Evolutionary conservation across 2,888 invertebrate species (phyloP).

Genomic region (Eupithecia dodoneata): DNA sequence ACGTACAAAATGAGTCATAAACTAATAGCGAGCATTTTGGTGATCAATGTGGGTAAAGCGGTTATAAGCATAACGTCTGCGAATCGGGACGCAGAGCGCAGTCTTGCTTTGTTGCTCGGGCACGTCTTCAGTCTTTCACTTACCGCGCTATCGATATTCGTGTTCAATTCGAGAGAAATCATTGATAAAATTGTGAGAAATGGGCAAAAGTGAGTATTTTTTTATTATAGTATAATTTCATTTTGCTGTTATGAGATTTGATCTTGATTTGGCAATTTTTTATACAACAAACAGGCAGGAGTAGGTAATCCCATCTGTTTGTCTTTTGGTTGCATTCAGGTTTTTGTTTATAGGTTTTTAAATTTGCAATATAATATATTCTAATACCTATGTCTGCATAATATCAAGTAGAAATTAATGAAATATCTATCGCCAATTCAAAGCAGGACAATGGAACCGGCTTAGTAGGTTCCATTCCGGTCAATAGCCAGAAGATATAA

Average conservation of each 20-base stretch:
- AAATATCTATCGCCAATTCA: not conserved
- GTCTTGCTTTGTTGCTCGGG: slow-evolving; percentile 28
- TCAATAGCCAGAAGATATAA: not conserved
- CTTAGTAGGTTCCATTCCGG: not conserved
- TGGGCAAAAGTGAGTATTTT: slow-evolving; percentile 52
- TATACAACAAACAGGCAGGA: too few species aligned
- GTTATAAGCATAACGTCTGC: slow-evolving; percentile 31
- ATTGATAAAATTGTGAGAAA: slow-evolving; percentile 34
- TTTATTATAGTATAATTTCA: not conserved
- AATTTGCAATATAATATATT: not conserved
- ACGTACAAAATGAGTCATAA: slow-evolving; percentile 15
- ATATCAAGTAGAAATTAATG: not conserved
- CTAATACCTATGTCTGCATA: not conserved
- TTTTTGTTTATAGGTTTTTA: not conserved
- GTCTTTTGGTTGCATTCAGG: not conserved
- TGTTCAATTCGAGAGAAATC: not conserved
- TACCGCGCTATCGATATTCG: slow-evolving; percentile 17
- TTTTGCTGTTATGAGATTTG: not conserved
- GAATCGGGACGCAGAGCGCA: slow-evolving; percentile 21
- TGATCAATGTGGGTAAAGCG: slow-evolving; percentile 29
- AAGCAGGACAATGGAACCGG: not conserved
- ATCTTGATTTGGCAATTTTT: not conserved
- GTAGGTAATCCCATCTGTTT: not conserved
- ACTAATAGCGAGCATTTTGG: slow-evolving; percentile 3
- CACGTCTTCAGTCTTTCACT: slow-evolving; percentile 27